Conservation (phyloP, 2,888 invertebrate genomes). For the Leptarthrus brevirostris region DNA sequence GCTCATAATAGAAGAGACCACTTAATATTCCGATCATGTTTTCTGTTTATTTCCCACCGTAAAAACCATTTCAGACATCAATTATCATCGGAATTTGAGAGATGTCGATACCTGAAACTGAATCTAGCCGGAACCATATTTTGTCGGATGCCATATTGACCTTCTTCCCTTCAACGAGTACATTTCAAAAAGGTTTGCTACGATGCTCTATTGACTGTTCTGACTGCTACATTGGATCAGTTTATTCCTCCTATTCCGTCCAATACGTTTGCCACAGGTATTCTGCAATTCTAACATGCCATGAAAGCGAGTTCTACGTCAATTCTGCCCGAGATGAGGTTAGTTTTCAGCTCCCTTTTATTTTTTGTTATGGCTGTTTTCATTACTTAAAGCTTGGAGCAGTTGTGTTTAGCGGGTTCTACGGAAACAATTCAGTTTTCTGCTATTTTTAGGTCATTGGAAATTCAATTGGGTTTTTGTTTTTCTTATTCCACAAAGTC, state of each 20-base stretch:
- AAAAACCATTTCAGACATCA: slow-evolving; percentile 44
- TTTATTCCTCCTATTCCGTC: neutral
- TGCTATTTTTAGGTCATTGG: slow-evolving; percentile 20
- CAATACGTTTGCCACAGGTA: slow-evolving; percentile 17
- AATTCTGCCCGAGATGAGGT: neutral
- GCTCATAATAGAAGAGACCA: slow-evolving; percentile 14
- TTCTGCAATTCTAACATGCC: slow-evolving; percentile 13
- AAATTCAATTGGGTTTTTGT: slow-evolving; percentile 6
- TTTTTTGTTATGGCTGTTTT: neutral
- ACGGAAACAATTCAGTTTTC: slow-evolving; percentile 10
- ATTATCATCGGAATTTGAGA: slow-evolving; percentile 10
- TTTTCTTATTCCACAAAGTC: neutral
- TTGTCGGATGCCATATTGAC: slow-evolving; percentile 3
- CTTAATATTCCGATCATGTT: slow-evolving; percentile 42
- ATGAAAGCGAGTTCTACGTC: slow-evolving; percentile 25
- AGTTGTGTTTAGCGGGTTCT: slow-evolving; percentile 14
- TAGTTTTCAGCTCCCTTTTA: neutral
- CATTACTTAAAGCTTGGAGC: slow-evolving; percentile 20
- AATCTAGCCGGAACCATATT: neutral
- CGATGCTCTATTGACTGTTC: slow-evolving; percentile 24
- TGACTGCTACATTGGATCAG: slow-evolving; percentile 19
- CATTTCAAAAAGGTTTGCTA: slow-evolving; percentile 9
- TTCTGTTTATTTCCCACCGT: slow-evolving; percentile 38
- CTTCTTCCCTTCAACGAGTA: neutral
- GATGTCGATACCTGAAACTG: neutral